Evolutionary conservation across 2,888 invertebrate genomes (phyloP), one percentile per base, ranked within the genome.

Genomic region (Graphium colonna): DNA sequence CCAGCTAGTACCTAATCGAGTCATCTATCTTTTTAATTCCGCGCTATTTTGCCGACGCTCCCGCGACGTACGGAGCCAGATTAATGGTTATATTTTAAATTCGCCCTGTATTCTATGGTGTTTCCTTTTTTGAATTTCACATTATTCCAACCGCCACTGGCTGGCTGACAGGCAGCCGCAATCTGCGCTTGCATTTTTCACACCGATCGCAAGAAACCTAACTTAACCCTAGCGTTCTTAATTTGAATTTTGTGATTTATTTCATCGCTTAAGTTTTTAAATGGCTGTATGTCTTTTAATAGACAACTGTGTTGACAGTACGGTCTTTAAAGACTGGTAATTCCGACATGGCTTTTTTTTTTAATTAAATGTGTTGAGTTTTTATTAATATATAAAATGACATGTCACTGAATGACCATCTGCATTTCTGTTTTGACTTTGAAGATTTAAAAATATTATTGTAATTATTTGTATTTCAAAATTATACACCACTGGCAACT

Each of bases 1-100:
- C 18, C 43, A 51, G 38, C n/a, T 38, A 31, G 26, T 36, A 26
- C 38, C 13, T 49, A 44, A 49, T 49, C 18, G 21, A 43, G 31
- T 43, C 42, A 48, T 48, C 44, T 26, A 45, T 45, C 46, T 41
- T 45, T 50, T 54, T 45, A 62, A 61, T 48, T 52, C 58, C 59
- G 39, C 52, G 28, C 57, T 60, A 58, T 71, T 72, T 59, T 76
- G 76, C 73, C 53, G 69, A 76, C 79, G 62, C 62, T 82, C 75
- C 77, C 60, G 57, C 67, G 77, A 67, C 72, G 77, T 75, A 75
- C 73, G 74, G 74, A 75, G 75, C 75, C 74, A 83, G 85, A 88
- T 86, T 85, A 88, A 88, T 87, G 85, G 82, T 72, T 80, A 80
- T 84, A 85, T 86, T 88, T 65, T 83, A 87, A 88, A 87, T 86